These are phyloP conservation scores for Zalophus californianus DNA, from an alignment of 2,797 vertebrate species.

Conservation along the genomic window DNA sequence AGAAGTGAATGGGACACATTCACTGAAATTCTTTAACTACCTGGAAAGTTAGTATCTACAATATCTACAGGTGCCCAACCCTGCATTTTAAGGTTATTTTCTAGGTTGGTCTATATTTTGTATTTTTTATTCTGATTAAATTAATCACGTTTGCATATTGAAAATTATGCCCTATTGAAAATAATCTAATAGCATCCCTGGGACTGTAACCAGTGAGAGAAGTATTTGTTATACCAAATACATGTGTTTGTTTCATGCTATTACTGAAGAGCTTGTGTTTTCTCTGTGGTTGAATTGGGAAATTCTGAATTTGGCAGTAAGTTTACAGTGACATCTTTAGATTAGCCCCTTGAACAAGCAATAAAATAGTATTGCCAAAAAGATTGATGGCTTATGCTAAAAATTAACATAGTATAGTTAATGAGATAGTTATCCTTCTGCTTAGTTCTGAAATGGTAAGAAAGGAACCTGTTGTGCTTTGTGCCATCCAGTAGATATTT, in stretches of 20 bases:
- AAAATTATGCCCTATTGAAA: slow-evolving; percentile 59
- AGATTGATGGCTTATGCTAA: not conserved
- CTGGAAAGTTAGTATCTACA: slow-evolving; percentile 16
- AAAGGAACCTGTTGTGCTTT: slow-evolving; percentile 48
- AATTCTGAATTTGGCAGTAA: slow-evolving; percentile 60
- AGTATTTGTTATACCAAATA: slow-evolving; percentile 9
- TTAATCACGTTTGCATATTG: slow-evolving; percentile 1
- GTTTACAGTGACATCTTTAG: not conserved
- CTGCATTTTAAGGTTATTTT: slow-evolving; percentile 49
- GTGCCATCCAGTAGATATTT: not conserved
- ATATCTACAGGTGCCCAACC: not conserved
- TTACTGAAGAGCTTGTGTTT: slow-evolving; percentile 49
- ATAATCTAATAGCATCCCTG: slow-evolving; percentile 35
- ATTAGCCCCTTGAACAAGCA: slow-evolving; percentile 16
- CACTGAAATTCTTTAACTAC: slow-evolving; percentile 33
- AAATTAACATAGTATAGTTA: not conserved
- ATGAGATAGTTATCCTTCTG: not conserved
- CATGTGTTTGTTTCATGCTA: slow-evolving; percentile 2
- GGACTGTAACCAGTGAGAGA: slow-evolving; percentile 24
- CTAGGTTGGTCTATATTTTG: not conserved
- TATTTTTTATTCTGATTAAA: slow-evolving; percentile 53
- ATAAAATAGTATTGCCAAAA: not conserved
- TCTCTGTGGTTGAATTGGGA: slow-evolving; percentile 25
- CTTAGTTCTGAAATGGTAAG: slow-evolving; percentile 48
- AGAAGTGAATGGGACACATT: slow-evolving; percentile 44